Evolutionary conservation across 2,113 vertebrate species (phyloP), one percentile per base, ranked within the genome.

Genomic region (Silurus glanis): DNA sequence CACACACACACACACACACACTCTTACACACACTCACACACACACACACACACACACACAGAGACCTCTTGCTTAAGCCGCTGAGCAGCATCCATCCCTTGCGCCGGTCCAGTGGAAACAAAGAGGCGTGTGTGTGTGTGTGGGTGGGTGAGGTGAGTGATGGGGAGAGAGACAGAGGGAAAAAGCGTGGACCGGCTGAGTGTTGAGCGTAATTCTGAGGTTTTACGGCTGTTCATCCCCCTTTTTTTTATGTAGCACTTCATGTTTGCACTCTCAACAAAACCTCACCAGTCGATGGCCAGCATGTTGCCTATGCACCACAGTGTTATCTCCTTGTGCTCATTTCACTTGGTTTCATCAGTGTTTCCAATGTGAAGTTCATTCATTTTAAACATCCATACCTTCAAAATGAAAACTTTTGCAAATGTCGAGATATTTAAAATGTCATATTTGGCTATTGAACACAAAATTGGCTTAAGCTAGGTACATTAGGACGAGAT

Each of bases 71-170:
- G 66, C 9, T 75, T 28, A 4, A 55, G 25, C 76, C 49, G 49
- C 25, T 83, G 23, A 87, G 47, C 25, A 82, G 59, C 66, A 45
- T 78, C 49, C 80, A 83, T 67, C 21, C 61, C 25, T 37, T 21
- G 51, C 59, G 17, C 49, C 25, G 45, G 69, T 10, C 1, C 16
- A 64, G 71, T 8, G 12, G 53, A 69, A 4, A 82, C 56, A 59
- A 74, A 86, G 28, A 62, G 23, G 53, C 12, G 49, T 66, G 47
- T 79, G 51, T 47, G 55, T 37, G 37, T 2, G 53, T 19, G 49
- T 66, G 47, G 67, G 51, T 47, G 55, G 19, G 66, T 3, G 49
- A 56, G 12, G 23, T 56, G 51, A 25, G 49, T 19, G 51, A 55
- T 23, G 49, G 49, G 9, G 28, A 51, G 56, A 25, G 45, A 17